Evolutionary conservation across 2,797 vertebrate species (phyloP).

Genomic region (Poeciliopsis presidionis): DNA sequence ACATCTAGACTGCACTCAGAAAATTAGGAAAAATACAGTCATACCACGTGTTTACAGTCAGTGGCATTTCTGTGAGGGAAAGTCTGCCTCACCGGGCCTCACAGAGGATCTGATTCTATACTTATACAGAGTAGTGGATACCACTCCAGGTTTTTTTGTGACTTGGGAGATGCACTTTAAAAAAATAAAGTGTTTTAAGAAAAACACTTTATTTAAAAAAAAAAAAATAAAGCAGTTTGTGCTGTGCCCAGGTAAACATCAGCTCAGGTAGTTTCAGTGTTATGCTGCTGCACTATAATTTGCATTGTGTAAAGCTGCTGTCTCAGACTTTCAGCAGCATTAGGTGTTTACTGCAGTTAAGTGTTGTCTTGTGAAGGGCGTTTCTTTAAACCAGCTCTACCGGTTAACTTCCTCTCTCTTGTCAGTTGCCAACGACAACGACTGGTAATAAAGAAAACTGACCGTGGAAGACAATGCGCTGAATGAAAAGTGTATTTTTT

Average conservation of each 20-base stretch:
- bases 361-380: constrained; percentile 14
- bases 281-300: background rate
- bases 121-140: constrained; percentile 9
- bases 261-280: background rate
- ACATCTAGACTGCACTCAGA: constrained; percentile 26
- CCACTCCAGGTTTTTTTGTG: constrained; percentile 1
- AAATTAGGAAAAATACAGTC: constrained; percentile 62
- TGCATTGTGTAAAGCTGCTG: background rate
- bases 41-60: constrained; percentile 44
- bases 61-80: constrained; percentile 43
- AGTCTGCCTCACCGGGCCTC: constrained; percentile 52
- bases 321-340: background rate
- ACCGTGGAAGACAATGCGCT: background rate
- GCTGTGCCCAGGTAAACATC: constrained; percentile 8
- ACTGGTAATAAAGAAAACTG: constrained; percentile 1
- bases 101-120: constrained; percentile 19
- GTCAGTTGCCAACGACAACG: background rate
- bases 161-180: background rate
- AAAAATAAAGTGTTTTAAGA: no score
- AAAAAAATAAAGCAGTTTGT: background rate
- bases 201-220: no score
- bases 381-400: constrained; percentile 43
- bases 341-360: constrained; percentile 5
- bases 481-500: background rate
- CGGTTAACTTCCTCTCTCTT: constrained; percentile 33